Conservation (phyloP, 1,140 invertebrate species). For the Drosophila serrata region DNA sequence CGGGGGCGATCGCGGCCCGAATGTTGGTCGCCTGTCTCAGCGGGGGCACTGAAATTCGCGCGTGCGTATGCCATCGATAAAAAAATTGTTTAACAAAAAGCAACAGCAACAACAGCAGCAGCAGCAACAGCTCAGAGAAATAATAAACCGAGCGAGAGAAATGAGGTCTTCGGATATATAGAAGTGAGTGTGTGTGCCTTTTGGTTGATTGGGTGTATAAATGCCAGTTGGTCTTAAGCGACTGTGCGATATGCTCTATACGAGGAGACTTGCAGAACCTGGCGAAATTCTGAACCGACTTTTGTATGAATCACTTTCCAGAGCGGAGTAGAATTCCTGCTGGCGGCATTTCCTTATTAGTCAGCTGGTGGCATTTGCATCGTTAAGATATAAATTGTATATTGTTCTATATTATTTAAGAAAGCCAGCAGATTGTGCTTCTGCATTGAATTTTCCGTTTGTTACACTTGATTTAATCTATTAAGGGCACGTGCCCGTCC, state of each 20-base stretch:
- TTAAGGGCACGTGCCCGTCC: conserved; percentile 47
- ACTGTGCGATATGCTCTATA: conserved; percentile 63
- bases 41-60: conserved; percentile 80
- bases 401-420: background rate
- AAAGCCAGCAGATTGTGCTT: conserved; percentile 11
- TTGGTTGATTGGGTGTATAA: conserved; percentile 33
- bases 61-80: conserved; percentile 83
- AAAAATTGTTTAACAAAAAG: conserved; percentile 79
- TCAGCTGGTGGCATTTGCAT: conserved; percentile 2
- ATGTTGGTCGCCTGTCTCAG: conserved; percentile 68
- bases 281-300: conserved; percentile 7
- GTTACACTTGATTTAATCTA: conserved; percentile 34
- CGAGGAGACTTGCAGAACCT: conserved; percentile 35
- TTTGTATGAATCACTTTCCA: conserved; percentile 37
- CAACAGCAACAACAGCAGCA: conserved; percentile 42
- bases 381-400: background rate
- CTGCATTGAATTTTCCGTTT: conserved; percentile 10
- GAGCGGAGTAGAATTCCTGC: conserved; percentile 6
- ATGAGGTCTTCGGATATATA: conserved; percentile 66
- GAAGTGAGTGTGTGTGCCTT: conserved; percentile 19
- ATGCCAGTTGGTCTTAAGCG: conserved; percentile 51
- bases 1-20: conserved; percentile 53
- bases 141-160: conserved; percentile 69
- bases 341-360: conserved; percentile 19
- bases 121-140: conserved; percentile 47